Evolutionary conservation across 2,888 invertebrate genomes (phyloP), one percentile per base, ranked within the genome.

Genomic region (Trissolcus japonicus): DNA sequence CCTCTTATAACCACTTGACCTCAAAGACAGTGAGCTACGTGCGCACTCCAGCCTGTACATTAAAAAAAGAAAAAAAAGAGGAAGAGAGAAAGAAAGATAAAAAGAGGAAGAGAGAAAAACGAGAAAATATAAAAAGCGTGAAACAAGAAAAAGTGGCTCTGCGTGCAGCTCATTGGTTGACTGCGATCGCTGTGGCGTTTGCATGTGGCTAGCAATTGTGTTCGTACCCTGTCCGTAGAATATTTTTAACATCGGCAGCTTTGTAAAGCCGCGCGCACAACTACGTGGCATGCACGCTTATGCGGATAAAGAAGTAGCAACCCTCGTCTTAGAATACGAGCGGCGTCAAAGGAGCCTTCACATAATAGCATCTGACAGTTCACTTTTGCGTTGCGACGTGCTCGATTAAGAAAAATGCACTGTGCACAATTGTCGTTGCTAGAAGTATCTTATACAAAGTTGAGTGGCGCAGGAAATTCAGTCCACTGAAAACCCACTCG

Each of bases 211-310:
- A 17, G 46, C 40, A 50, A 11, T 61, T 67, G 72, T 67, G 67
- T 72, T 62, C 59, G 71, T 63, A 55, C 68, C 46, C 19, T 61
- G 55, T 65, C 60, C 35, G 61, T 48, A 48, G 69, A 56, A 66
- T 73, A 78, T 78, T 72, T 78, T 80, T 78, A 83, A 74, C 76
- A 80, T 76, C 80, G 78, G 76, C 76, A 78, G 79, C 74, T 81
- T 76, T 72, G 73, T 80, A 68, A 79, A 80, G 79, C 73, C 74
- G 71, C 76, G 71, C 75, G 60, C 65, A 71, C 68, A 62, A 66
- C 80, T 80, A 81, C 80, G 79, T 80, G 78, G 78, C 78, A 81
- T 76, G 81, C 80, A 79, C 80, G 77, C 76, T 79, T 79, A 82
- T 76, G 66, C 55, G 72, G 66, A 48, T 46, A 65, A 75, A 77